phyloP scores from a whole-genome alignment of 2,888 invertebrate species.

The Petrophora chlorosata region DNA sequence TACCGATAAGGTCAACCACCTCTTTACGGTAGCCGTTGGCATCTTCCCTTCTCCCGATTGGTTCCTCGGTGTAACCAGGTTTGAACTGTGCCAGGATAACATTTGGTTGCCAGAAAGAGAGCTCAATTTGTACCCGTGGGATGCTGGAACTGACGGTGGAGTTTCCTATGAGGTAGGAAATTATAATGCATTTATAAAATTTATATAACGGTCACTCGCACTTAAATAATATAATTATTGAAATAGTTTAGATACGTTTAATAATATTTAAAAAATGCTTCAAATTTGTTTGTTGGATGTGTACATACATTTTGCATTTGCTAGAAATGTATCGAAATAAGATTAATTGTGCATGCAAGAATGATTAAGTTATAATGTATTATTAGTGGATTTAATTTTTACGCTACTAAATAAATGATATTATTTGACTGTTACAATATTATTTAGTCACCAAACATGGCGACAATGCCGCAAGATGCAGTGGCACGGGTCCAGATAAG shows the following conservation, averaged over 20 bases:
- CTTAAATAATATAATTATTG: too few species aligned
- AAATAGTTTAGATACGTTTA: too few species aligned
- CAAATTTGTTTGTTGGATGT: too few species aligned
- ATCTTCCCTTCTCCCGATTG: conserved; percentile 92
- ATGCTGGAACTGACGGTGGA: conserved; percentile 97
- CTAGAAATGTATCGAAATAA: too few species aligned
- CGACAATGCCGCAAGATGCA: conserved; percentile 68
- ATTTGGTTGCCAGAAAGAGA: conserved; percentile 93
- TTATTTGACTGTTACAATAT: background rate
- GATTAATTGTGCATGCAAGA: too few species aligned
- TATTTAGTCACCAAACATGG: conserved; percentile 64
- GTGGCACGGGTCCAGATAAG: conserved; percentile 68
- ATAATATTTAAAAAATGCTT: too few species aligned
- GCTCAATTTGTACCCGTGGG: conserved; percentile 96
- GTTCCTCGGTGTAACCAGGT: conserved; percentile 95
- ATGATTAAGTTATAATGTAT: background rate
- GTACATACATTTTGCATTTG: too few species aligned
- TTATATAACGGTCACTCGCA: too few species aligned
- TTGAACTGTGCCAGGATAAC: conserved; percentile 94
- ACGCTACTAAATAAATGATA: background rate
- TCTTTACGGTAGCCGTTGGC: conserved; percentile 63
- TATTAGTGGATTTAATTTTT: background rate
- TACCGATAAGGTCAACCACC: conserved; percentile 62
- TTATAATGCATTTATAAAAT: too few species aligned
- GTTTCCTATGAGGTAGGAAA: conserved; percentile 90